Base-by-base conservation (phyloP, 2,888 invertebrate genomes). In the Pheosia gnoma region DNA sequence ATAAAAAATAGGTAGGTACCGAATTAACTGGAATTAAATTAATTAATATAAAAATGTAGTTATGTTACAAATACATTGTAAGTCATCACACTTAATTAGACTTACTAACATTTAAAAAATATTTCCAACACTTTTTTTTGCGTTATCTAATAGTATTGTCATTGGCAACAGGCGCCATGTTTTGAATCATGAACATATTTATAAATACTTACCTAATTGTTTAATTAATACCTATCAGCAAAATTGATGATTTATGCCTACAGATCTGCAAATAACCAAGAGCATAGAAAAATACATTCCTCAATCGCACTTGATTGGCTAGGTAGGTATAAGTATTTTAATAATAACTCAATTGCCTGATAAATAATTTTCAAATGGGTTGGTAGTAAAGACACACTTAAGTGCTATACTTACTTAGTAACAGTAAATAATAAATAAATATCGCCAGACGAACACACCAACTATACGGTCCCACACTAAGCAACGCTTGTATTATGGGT, bases 271-370 rank as follows among this genome's bases (percentile, higher is more conserved):
- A 69, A 78, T 78, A 81, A 86, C 80, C 86, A 83, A 83, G 70
- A 80, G 75, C 81, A 82, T 89, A 89, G 81, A 88, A 89, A 89
- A 89, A 89, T 89, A 89, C 84, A 83, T 77, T 70, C 74, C 67
- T 63, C 25, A 25, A 70, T 61, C 66, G 65, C 68, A 62, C 43
- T 59, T 54, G 56, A 45, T 65, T 65, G 63, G 58, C 60, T 70
- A 55, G 49, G 13, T 39, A 49, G 9, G 49, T 55, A 55, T 9
- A 45, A 9, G 6, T 45, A 9, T 8, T 9, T 41, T 9, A 45
- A 45, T 9, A 45, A 9, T 45, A 9, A 8, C 43, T 45, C 4
- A 8, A 45, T 1, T 45, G 43, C 4, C 43, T 45, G 43, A 39
- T 7, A 39, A 25, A 25, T 25, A 25, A 25, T 25, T 25, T 2